These are phyloP conservation scores for Pogonocherus hispidulus DNA, from an alignment of 2,888 invertebrate genomes.

Conservation along the genomic window DNA sequence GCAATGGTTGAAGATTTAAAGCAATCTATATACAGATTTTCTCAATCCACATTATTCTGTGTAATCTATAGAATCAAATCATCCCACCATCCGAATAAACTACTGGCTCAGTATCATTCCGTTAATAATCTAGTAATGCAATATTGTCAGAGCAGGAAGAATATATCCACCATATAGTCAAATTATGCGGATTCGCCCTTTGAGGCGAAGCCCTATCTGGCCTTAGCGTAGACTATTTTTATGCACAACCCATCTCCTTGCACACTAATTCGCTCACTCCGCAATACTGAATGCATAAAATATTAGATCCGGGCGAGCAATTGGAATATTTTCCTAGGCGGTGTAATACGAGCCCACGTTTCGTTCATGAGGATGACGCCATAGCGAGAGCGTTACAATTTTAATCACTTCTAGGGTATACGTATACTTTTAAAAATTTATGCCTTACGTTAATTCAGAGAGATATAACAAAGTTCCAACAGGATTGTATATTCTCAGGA, in stretches of 20 bases:
- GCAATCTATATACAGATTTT: no score
- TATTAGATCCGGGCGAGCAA: neutral
- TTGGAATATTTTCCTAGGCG: neutral
- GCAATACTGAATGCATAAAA: neutral
- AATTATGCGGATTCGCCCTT: no score
- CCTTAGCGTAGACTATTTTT: neutral
- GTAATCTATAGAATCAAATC: no score
- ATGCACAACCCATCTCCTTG: neutral
- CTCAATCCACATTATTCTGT: no score
- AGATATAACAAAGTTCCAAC: neutral
- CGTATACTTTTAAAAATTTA: neutral
- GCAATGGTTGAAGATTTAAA: no score
- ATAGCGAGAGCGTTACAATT: neutral
- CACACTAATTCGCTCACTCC: neutral
- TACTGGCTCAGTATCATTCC: no score
- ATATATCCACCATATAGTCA: no score
- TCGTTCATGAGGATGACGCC: neutral
- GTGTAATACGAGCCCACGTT: neutral
- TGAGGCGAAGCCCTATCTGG: no score
- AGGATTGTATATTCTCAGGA: neutral
- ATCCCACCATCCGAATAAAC: no score
- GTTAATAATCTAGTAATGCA: no score
- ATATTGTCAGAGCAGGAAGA: no score
- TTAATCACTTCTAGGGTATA: neutral
- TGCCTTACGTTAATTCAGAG: neutral